phyloP scores from a whole-genome alignment of 1,140 invertebrate genomes.

The Phenacoccus solenopsis region DNA sequence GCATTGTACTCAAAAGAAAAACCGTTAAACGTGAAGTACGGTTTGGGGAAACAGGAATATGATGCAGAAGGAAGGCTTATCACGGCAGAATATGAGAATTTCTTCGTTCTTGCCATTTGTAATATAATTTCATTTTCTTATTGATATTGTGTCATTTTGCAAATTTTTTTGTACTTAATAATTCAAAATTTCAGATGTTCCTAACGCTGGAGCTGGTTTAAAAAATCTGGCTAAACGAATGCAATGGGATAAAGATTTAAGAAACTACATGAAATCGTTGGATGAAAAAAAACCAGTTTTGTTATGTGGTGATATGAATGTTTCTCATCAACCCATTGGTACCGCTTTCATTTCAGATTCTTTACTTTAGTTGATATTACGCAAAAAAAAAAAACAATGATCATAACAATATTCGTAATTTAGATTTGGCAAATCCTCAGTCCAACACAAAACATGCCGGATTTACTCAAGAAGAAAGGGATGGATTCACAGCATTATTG shows the following conservation, averaged over 20 bases:
- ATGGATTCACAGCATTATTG: conserved; percentile 77
- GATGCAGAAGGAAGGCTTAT: conserved; percentile 86
- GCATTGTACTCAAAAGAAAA: conserved; percentile 73
- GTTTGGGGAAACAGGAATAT: conserved; percentile 53
- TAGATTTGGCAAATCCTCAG: conserved; percentile 90
- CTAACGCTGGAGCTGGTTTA: conserved; percentile 61
- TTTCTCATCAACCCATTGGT: conserved; percentile 90
- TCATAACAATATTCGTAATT: conserved; percentile 19
- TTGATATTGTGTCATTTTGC: not conserved
- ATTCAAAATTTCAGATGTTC: conserved; percentile 36
- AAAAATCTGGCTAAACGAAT: conserved; percentile 76
- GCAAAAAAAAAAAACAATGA: not conserved
- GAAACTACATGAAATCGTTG: conserved; percentile 59
- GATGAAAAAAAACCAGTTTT: conserved; percentile 89
- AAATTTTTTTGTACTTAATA: not conserved
- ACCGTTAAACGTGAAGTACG: conserved; percentile 73
- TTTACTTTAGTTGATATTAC: not conserved
- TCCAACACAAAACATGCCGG: conserved; percentile 86
- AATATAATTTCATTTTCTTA: conserved; percentile 26
- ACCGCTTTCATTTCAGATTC: conserved; percentile 20
- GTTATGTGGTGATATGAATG: conserved; percentile 93
- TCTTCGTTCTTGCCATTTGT: conserved; percentile 65
- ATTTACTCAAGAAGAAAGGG: conserved; percentile 87
- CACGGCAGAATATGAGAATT: conserved; percentile 87
- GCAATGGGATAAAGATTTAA: conserved; percentile 79